These are phyloP conservation scores for Ochlodes sylvanus DNA, from an alignment of 2,888 invertebrate genomes.

Conservation along the genomic window DNA sequence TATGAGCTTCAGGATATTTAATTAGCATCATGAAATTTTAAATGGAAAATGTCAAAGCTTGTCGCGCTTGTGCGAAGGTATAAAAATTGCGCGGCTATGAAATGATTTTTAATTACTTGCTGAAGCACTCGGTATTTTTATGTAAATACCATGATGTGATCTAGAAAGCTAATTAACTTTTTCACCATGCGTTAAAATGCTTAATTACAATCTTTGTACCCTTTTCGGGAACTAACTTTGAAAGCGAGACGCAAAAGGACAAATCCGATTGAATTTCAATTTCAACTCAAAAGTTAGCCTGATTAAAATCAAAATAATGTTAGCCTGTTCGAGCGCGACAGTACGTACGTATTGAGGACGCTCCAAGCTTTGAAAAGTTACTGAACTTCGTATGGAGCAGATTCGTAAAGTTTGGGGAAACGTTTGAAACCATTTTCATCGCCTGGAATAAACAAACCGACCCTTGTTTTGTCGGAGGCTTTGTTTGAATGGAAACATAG, in stretches of 20 bases:
- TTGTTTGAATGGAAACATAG: slow-evolving; percentile 36
- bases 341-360: slow-evolving; percentile 9
- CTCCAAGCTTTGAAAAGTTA: slow-evolving; percentile 28
- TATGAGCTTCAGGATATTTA: too few relatives aligned
- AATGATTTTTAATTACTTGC: too few relatives aligned
- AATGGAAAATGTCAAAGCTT: too few relatives aligned
- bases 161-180: neutral
- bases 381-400: slow-evolving; percentile 30
- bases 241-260: slow-evolving; percentile 7
- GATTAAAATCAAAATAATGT: slow-evolving; percentile 39
- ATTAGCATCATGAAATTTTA: too few relatives aligned
- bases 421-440: slow-evolving; percentile 50
- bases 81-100: too few relatives aligned
- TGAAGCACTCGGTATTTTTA: too few relatives aligned
- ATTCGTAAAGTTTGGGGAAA: slow-evolving; percentile 40
- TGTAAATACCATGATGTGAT: neutral
- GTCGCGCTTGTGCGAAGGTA: too few relatives aligned
- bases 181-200: neutral
- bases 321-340: slow-evolving; percentile 9
- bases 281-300: slow-evolving; percentile 25
- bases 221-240: neutral
- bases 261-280: slow-evolving; percentile 21
- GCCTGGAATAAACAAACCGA: slow-evolving; percentile 50
- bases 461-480: slow-evolving; percentile 41
- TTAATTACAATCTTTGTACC: neutral